These are phyloP conservation scores for Onychomys torridus DNA, from an alignment of 2,797 vertebrate species.

Conservation along the genomic window DNA sequence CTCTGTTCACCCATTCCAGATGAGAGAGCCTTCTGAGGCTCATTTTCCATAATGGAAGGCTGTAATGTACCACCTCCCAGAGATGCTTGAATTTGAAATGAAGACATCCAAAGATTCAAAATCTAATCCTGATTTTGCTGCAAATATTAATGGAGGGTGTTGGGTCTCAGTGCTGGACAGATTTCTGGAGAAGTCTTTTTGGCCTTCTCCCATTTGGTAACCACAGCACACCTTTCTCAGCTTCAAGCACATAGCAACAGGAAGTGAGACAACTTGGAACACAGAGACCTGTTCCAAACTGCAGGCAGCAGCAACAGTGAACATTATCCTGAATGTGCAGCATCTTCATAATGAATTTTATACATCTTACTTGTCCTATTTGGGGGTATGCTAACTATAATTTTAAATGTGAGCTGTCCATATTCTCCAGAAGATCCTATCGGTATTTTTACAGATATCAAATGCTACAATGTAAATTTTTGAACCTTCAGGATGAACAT, in stretches of 20 bases:
- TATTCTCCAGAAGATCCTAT: slow-evolving; percentile 9
- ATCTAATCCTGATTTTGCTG: not conserved
- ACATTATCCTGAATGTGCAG: not conserved
- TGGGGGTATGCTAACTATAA: not conserved
- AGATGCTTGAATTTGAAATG: not conserved
- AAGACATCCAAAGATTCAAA: not conserved
- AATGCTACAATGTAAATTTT: slow-evolving; percentile 1
- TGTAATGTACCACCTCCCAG: not conserved
- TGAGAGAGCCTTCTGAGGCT: not conserved
- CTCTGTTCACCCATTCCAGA: not conserved
- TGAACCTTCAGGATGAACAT: not conserved
- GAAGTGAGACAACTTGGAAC: not conserved
- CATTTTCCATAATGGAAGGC: not conserved
- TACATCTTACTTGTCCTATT: not conserved
- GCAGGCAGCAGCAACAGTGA: not conserved
- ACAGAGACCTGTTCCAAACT: not conserved
- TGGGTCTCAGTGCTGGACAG: not conserved
- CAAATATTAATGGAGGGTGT: not conserved
- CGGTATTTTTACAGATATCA: not conserved
- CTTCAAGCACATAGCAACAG: not conserved
- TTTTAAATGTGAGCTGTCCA: slow-evolving; percentile 2
- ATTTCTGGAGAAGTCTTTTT: not conserved
- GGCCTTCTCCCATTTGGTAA: not conserved
- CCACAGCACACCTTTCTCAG: not conserved
- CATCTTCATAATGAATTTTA: slow-evolving; percentile 10